Conservation (phyloP, 2,797 vertebrate genomes). For the Lagocephalus sceleratus region DNA sequence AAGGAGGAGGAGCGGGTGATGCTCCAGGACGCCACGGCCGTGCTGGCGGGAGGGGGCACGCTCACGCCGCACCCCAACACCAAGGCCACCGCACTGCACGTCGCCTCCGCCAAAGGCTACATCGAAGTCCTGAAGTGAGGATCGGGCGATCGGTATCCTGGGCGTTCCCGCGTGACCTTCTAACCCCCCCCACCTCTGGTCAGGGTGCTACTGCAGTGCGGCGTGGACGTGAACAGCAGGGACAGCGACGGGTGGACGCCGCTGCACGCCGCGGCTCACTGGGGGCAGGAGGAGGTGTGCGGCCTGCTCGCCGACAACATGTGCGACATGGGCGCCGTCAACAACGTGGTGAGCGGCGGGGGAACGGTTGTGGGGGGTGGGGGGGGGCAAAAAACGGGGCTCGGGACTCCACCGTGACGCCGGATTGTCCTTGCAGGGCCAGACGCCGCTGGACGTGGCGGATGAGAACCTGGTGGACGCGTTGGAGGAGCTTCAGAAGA, state of each 20-base stretch:
- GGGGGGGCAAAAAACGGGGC: too few species aligned
- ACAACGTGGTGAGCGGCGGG: conserved; percentile 77
- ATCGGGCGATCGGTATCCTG: background rate
- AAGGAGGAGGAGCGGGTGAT: conserved; percentile 83
- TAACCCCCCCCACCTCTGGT: background rate
- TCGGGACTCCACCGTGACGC: too few species aligned
- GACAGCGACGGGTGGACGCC: conserved; percentile 83
- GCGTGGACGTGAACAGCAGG: conserved; percentile 75
- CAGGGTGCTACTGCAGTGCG: conserved; percentile 78
- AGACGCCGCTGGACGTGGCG: conserved; percentile 81
- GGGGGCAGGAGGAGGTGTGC: conserved; percentile 85
- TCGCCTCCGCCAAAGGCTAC: conserved; percentile 84
- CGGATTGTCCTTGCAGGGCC: conserved; percentile 75
- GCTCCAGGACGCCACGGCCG: conserved; percentile 77
- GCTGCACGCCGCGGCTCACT: conserved; percentile 83
- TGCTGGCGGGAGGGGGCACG: conserved; percentile 66
- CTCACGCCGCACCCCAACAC: conserved; percentile 81
- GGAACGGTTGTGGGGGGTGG: too few species aligned
- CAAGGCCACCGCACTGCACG: conserved; percentile 81
- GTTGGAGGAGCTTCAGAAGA: conserved; percentile 84
- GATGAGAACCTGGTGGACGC: conserved; percentile 79
- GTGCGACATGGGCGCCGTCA: conserved; percentile 82
- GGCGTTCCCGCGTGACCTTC: background rate
- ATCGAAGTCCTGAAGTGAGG: conserved; percentile 85
- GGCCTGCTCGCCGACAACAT: conserved; percentile 76